Conservation (phyloP, 2,888 invertebrate genomes). For the Octonoba sinensis region DNA sequence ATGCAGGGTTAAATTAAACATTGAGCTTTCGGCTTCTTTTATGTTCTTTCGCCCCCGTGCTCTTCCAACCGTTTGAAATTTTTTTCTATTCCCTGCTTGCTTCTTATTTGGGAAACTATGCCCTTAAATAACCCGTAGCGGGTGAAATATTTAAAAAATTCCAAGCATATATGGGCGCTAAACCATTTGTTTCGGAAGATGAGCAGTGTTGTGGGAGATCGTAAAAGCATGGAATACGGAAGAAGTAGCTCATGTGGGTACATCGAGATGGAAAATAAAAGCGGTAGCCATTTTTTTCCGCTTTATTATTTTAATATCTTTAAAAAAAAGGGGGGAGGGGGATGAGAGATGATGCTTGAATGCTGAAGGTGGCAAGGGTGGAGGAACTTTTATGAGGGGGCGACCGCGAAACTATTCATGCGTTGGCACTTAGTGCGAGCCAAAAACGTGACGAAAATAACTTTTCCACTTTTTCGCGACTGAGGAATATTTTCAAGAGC, state of each 20-base stretch:
- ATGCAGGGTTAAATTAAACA: conserved; percentile 29
- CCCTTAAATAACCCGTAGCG: conserved; percentile 36
- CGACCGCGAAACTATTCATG: neutral
- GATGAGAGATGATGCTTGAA: neutral
- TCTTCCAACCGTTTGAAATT: neutral
- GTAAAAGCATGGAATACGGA: neutral
- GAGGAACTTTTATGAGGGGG: conserved; percentile 13
- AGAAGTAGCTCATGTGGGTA: no score
- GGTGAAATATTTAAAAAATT: conserved; percentile 1
- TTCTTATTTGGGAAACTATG: conserved; percentile 37
- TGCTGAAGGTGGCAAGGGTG: neutral
- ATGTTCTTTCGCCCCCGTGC: neutral
- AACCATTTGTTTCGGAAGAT: conserved; percentile 42
- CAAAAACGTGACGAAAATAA: conserved; percentile 26
- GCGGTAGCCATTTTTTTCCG: conserved; percentile 6
- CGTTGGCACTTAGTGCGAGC: conserved; percentile 1
- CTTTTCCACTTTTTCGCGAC: neutral
- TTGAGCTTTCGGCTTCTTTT: neutral
- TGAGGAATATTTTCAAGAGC: no score
- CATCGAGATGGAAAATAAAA: conserved; percentile 6
- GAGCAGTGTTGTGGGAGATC: neutral
- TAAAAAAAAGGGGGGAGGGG: neutral
- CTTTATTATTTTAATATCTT: conserved; percentile 20
- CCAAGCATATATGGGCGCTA: neutral
- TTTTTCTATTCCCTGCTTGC: conserved; percentile 7